phyloP scores from a whole-genome alignment of 2,113 vertebrate genomes.

The Passer domesticus region DNA sequence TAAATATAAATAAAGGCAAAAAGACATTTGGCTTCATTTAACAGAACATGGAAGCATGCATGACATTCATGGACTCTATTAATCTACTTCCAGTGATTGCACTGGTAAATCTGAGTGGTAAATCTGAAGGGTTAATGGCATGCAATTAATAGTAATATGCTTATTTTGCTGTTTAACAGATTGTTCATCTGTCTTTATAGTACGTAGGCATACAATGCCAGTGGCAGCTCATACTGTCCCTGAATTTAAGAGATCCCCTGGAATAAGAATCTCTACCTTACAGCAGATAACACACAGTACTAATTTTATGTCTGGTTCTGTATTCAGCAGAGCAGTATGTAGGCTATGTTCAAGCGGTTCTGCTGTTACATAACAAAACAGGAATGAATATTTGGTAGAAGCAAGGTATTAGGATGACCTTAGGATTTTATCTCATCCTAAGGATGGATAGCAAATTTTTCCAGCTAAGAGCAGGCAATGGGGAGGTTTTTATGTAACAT shows the following conservation, averaged over 20 bases:
- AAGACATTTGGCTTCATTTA: background rate
- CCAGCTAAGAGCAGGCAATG: background rate
- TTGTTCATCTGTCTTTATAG: background rate
- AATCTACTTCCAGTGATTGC: background rate
- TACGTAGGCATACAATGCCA: background rate
- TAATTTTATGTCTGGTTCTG: fast-evolving
- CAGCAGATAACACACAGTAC: background rate
- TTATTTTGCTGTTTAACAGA: background rate
- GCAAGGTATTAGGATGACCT: background rate
- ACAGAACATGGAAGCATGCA: background rate
- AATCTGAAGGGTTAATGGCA: background rate
- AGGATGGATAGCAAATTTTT: background rate
- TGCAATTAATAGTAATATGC: background rate
- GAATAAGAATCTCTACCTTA: background rate
- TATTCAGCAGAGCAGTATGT: background rate
- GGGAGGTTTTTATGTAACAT: background rate
- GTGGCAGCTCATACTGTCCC: background rate
- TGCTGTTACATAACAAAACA: background rate
- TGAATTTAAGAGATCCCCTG: background rate
- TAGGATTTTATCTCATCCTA: background rate
- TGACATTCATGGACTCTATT: background rate
- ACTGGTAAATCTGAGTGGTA: background rate
- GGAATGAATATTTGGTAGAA: background rate
- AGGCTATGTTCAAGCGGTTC: background rate
- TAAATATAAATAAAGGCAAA: background rate